A percentile compares a stretch with the other conserved stretches of the same genome.
Evolutionary conservation across 2,888 invertebrate genomes (phyloP).

Genomic region (Zaprionus obscuricornis): DNA sequence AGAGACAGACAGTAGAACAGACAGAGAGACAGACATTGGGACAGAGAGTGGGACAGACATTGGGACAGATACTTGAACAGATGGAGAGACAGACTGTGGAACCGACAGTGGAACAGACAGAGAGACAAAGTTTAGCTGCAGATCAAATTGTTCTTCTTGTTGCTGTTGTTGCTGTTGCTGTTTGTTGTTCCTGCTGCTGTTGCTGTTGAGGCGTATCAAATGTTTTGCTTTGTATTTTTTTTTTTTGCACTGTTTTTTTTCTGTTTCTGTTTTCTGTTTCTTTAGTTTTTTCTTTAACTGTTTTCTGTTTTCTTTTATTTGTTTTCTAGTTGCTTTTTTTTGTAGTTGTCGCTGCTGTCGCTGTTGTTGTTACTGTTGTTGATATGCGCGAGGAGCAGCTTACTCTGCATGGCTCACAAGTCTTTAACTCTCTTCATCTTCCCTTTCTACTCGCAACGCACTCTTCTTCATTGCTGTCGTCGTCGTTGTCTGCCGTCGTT

Average conservation of each 20-base stretch:
- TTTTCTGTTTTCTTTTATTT: background rate
- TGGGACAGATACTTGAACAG: too few relatives aligned
- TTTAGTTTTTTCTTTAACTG: background rate
- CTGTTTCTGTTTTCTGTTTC: slow-evolving; percentile 30
- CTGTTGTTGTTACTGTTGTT: too few relatives aligned
- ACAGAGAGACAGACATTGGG: too few relatives aligned
- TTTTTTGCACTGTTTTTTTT: slow-evolving; percentile 42
- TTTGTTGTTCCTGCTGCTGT: slow-evolving; percentile 2
- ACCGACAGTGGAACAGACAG: slow-evolving; percentile 56
- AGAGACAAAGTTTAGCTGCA: slow-evolving; percentile 17
- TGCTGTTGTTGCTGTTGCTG: slow-evolving; percentile 5
- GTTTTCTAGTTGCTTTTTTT: slow-evolving; percentile 8
- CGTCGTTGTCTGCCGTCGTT: too few relatives aligned
- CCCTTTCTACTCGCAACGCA: too few relatives aligned
- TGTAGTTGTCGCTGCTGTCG: slow-evolving; percentile 16
- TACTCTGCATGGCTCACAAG: slow-evolving; percentile 2
- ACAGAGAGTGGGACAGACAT: too few relatives aligned
- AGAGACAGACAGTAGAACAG: too few relatives aligned
- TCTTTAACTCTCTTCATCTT: background rate
- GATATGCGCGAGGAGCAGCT: too few relatives aligned
- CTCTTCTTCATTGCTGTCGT: too few relatives aligned
- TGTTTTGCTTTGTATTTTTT: slow-evolving; percentile 41
- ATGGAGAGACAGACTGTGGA: too few relatives aligned
- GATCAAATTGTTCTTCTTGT: slow-evolving; percentile 1
- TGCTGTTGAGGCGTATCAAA: slow-evolving; percentile 58